Percentiles rank a stretch among this genome's conserved stretches.
Evolutionary conservation across 2,113 vertebrate genomes (phyloP).

Genomic region (Telmatochromis sp.): DNA sequence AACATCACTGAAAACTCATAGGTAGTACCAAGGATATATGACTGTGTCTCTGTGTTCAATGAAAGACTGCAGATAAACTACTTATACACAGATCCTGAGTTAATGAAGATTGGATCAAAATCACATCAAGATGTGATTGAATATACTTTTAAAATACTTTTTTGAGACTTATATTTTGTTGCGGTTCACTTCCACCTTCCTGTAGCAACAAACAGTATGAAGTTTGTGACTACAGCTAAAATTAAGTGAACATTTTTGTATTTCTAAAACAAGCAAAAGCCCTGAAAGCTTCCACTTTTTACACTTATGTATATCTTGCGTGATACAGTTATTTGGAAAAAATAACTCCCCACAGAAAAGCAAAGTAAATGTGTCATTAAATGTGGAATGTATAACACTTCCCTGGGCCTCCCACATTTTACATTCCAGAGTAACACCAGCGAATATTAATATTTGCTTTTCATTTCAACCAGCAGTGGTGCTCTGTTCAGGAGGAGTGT

Average conservation of each 20-base stretch:
- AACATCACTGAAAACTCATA: background rate
- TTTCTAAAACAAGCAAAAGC: background rate
- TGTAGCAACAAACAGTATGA: background rate
- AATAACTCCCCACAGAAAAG: background rate
- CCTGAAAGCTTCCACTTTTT: background rate
- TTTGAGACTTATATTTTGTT: background rate
- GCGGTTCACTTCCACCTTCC: background rate
- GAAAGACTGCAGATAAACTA: background rate
- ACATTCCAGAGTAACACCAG: constrained; percentile 63
- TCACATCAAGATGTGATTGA: background rate
- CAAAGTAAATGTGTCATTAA: constrained; percentile 56
- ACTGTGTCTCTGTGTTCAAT: background rate
- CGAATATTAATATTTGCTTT: constrained; percentile 81
- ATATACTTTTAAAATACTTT: background rate
- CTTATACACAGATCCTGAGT: background rate
- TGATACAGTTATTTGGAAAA: background rate
- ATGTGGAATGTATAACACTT: constrained; percentile 58
- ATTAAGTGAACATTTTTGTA: background rate
- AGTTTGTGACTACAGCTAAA: background rate
- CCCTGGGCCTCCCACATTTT: constrained; percentile 53
- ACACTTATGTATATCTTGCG: background rate
- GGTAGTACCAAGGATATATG: background rate
- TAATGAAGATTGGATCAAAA: background rate
- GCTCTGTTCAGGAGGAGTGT: constrained; percentile 47
- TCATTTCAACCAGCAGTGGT: constrained; percentile 65